Percentiles rank a stretch among this genome's conserved stretches.
Conservation (phyloP, 2,888 invertebrate genomes). For the Perizoma affinitatum region DNA sequence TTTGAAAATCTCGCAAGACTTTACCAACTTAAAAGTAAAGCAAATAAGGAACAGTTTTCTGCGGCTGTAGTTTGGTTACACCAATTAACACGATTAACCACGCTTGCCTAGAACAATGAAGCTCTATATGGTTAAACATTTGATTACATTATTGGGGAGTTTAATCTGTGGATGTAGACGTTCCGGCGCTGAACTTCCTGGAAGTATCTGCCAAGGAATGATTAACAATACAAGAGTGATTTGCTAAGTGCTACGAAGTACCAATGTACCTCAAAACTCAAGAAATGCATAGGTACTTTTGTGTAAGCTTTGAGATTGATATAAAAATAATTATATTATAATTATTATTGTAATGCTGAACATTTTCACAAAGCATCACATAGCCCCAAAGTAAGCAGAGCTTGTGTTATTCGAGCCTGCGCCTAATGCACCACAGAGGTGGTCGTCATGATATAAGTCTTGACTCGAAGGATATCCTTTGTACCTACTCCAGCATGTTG, state of each 20-base stretch:
- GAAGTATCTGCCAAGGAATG: conserved; percentile 11
- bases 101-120: conserved; percentile 61
- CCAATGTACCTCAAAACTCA: too few relatives aligned
- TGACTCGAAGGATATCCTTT: too few relatives aligned
- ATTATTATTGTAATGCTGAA: too few relatives aligned
- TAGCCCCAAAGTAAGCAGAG: too few relatives aligned
- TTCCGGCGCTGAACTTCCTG: conserved; percentile 25
- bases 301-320: too few relatives aligned
- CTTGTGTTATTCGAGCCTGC: too few relatives aligned
- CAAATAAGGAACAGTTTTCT: conserved; percentile 41
- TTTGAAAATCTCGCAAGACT: conserved; percentile 28
- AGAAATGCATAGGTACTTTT: too few relatives aligned
- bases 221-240: background rate
- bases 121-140: conserved; percentile 48
- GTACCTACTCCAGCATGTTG: too few relatives aligned
- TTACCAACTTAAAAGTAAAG: conserved; percentile 43
- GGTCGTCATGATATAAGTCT: too few relatives aligned
- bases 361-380: too few relatives aligned
- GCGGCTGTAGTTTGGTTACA: conserved; percentile 51
- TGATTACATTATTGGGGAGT: conserved; percentile 46
- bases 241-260: background rate
- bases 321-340: too few relatives aligned
- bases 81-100: conserved; percentile 68
- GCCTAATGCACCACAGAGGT: too few relatives aligned
- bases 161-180: conserved; percentile 17